phyloP scores from a whole-genome alignment of 2,888 invertebrate genomes.

The Sphaerophoria taeniata region DNA sequence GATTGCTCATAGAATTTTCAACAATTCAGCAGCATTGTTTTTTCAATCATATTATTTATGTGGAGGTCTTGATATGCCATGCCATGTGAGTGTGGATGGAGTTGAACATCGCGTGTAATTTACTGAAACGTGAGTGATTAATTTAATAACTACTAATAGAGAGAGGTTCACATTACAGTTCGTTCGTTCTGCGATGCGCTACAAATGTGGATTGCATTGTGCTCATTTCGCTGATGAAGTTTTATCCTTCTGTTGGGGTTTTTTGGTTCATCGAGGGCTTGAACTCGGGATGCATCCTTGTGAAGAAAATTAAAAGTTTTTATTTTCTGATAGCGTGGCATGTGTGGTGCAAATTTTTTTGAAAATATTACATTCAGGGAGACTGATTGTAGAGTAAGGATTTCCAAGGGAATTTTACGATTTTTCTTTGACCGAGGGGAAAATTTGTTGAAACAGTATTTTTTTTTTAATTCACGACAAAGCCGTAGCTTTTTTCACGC shows the following conservation, averaged over 20 bases:
- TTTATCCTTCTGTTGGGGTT: neutral
- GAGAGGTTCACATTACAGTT: slow-evolving; percentile 31
- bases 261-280: neutral
- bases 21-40: slow-evolving; percentile 31
- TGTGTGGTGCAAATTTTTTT: too few relatives aligned
- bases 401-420: too few relatives aligned
- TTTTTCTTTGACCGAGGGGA: too few relatives aligned
- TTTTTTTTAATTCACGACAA: too few relatives aligned
- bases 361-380: too few relatives aligned
- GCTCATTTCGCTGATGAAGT: slow-evolving; percentile 26
- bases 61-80: slow-evolving; percentile 39
- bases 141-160: slow-evolving; percentile 40
- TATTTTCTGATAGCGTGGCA: slow-evolving; percentile 12
- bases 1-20: slow-evolving; percentile 44
- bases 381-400: too few relatives aligned
- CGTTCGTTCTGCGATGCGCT: slow-evolving; percentile 6
- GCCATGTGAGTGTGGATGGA: neutral
- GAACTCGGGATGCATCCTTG: neutral
- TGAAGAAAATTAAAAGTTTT: slow-evolving; percentile 17
- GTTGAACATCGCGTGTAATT: slow-evolving; percentile 45
- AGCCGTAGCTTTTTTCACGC: too few relatives aligned
- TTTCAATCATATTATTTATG: slow-evolving; percentile 36
- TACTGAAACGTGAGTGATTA: slow-evolving; percentile 47
- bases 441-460: too few relatives aligned
- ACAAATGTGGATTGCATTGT: slow-evolving; percentile 33